Conservation (phyloP, 2,888 invertebrate genomes). For the Notodonta dromedarius region DNA sequence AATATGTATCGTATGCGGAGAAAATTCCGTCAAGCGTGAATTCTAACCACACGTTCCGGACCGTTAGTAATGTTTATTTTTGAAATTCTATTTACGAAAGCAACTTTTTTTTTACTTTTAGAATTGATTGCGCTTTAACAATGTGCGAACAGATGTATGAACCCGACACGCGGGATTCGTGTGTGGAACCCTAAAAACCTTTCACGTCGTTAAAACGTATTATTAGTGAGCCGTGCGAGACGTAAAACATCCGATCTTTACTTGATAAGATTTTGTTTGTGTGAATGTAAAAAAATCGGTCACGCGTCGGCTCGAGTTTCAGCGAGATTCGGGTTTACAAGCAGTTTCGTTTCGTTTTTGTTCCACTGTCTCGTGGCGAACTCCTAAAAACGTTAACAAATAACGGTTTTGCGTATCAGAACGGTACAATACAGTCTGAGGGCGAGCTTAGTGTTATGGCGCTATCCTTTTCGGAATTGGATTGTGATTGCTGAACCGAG, state of each 20-base stretch:
- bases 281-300: constrained; percentile 22
- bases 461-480: constrained; percentile 48
- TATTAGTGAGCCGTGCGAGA: constrained; percentile 43
- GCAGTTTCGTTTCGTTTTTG: constrained; percentile 31
- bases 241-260: constrained; percentile 41
- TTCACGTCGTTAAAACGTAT: constrained; percentile 40
- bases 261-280: constrained; percentile 41
- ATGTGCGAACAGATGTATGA: constrained; percentile 32
- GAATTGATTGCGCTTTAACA: constrained; percentile 31
- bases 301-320: constrained; percentile 9
- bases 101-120: constrained; percentile 10
- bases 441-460: constrained; percentile 35
- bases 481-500: constrained; percentile 49
- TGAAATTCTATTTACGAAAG: constrained; percentile 6
- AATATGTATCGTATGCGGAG: constrained; percentile 39
- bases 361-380: constrained; percentile 19
- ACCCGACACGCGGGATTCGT: constrained; percentile 34
- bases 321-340: constrained; percentile 19
- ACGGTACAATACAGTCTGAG: constrained; percentile 35
- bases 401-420: constrained; percentile 29
- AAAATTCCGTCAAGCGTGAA: constrained; percentile 20
- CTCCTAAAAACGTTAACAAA: constrained; percentile 38
- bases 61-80: constrained; percentile 17
- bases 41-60: constrained; percentile 13
- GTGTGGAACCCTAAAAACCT: constrained; percentile 39